Evolutionary conservation across 2,113 vertebrate genomes (phyloP).

Genomic region (Thunnus maccoyii): DNA sequence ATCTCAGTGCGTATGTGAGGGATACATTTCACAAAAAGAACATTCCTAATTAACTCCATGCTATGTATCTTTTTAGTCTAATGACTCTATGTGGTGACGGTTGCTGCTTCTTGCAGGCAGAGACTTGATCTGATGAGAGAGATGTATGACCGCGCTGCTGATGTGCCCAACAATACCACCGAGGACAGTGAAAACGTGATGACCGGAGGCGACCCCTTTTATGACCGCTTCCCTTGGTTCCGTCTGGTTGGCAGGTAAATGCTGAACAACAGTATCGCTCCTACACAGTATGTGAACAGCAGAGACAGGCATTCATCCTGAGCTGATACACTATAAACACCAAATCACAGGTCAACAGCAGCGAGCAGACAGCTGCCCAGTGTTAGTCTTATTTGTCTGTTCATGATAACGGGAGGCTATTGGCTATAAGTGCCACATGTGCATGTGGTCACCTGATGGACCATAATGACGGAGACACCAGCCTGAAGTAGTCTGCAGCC

Average conservation of each 20-base stretch:
- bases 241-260: slow-evolving; percentile 97
- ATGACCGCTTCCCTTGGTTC: slow-evolving; percentile 99
- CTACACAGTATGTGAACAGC: not conserved
- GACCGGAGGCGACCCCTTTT: slow-evolving; percentile 97
- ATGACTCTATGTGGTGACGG: not conserved
- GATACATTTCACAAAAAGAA: not conserved
- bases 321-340: not conserved
- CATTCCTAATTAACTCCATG: slow-evolving; percentile 3
- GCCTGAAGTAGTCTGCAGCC: not conserved
- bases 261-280: not conserved
- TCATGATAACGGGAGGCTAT: slow-evolving; percentile 26
- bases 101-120: slow-evolving; percentile 86
- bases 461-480: slow-evolving; percentile 15
- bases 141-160: slow-evolving; percentile 97
- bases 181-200: slow-evolving; percentile 94
- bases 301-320: not conserved
- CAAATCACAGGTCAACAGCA: not conserved
- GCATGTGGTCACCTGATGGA: slow-evolving; percentile 10
- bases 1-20: not conserved
- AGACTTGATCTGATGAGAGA: slow-evolving; percentile 97
- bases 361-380: slow-evolving; percentile 15
- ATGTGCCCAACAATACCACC: slow-evolving; percentile 90
- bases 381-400: slow-evolving; percentile 9
- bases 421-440: not conserved
- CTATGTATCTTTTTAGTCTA: not conserved